Conservation (phyloP, 1,140 invertebrate species). For the Philotrypesis tridentata region DNA sequence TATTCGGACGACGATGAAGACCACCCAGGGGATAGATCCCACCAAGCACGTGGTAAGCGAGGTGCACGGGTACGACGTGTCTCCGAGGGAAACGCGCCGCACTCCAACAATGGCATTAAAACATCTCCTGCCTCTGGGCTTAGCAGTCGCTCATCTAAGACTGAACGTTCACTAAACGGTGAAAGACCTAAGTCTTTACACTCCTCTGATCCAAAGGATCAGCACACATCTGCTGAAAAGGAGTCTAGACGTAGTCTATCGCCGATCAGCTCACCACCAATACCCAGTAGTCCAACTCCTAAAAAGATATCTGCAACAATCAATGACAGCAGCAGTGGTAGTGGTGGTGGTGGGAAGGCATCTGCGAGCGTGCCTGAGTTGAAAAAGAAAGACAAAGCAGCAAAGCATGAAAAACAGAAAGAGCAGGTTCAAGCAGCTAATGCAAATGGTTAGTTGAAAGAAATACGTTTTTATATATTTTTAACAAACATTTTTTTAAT, state of each 20-base stretch:
- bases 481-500: neutral
- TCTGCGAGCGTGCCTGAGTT: neutral
- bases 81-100: constrained; percentile 65
- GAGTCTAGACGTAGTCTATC: constrained; percentile 42
- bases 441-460: neutral
- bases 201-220: neutral
- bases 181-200: constrained; percentile 43
- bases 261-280: constrained; percentile 22
- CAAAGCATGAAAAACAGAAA: constrained; percentile 15
- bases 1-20: constrained; percentile 79
- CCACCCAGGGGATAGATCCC: constrained; percentile 56
- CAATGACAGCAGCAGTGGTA: constrained; percentile 38
- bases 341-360: constrained; percentile 11
- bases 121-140: neutral
- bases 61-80: constrained; percentile 63
- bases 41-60: constrained; percentile 25
- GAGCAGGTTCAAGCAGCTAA: neutral
- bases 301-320: constrained; percentile 44
- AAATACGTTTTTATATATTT: neutral
- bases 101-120: constrained; percentile 27
- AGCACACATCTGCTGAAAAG: neutral
- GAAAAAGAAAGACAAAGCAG: constrained; percentile 40
- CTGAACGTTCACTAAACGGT: constrained; percentile 34
- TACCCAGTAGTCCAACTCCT: constrained; percentile 31
- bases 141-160: neutral